Evolutionary conservation across 1,140 invertebrate genomes (phyloP).

Genomic region (Tachypleus tridentatus): DNA sequence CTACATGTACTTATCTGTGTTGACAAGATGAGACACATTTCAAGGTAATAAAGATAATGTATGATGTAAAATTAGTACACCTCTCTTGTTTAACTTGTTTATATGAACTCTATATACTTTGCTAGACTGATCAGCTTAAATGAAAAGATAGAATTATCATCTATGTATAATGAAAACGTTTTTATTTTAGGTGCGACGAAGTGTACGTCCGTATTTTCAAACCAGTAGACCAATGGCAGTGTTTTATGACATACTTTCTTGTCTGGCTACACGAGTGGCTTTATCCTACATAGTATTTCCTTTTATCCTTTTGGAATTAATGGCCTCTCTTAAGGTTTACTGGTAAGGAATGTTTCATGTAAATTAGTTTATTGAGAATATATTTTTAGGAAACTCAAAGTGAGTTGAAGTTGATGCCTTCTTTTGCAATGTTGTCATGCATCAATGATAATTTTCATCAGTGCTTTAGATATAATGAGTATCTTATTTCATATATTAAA

Average conservation of each 20-base stretch:
- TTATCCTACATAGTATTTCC: constrained; percentile 78
- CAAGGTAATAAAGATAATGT: too few species aligned
- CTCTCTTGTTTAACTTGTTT: constrained; percentile 1
- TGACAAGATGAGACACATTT: too few species aligned
- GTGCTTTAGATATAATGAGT: constrained; percentile 11
- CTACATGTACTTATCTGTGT: too few species aligned
- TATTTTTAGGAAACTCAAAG: background rate
- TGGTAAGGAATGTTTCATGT: constrained; percentile 40
- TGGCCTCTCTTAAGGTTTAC: constrained; percentile 49
- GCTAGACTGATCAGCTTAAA: background rate
- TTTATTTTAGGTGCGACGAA: constrained; percentile 48
- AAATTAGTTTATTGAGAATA: background rate
- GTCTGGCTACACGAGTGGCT: constrained; percentile 59
- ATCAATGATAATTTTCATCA: background rate
- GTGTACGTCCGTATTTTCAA: constrained; percentile 62
- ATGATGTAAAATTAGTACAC: too few species aligned
- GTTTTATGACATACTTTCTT: constrained; percentile 65
- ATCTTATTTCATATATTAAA: constrained; percentile 8
- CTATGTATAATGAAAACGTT: background rate
- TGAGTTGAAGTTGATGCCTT: constrained; percentile 1
- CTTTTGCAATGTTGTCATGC: background rate
- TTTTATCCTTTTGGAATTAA: constrained; percentile 76
- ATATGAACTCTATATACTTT: constrained; percentile 1
- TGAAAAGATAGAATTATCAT: background rate
- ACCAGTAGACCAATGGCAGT: constrained; percentile 45